Conservation (phyloP, 2,888 invertebrate genomes). For the Odontocolon sp. region DNA sequence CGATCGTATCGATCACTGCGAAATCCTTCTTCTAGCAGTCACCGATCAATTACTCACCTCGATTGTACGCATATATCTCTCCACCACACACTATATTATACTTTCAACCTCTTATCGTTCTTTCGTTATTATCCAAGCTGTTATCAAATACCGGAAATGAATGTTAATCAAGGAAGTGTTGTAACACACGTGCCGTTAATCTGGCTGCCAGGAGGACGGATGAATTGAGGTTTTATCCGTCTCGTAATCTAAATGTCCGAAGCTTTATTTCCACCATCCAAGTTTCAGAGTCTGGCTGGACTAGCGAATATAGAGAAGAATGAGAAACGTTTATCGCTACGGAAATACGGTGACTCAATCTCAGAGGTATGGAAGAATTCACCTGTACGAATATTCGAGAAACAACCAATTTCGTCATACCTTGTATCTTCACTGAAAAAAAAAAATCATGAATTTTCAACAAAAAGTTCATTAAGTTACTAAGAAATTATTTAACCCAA, state of each 20-base stretch:
- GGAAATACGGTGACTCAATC: neutral
- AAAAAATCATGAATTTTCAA: no score
- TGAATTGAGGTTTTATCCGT: constrained; percentile 25
- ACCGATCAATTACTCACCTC: no score
- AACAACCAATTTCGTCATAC: no score
- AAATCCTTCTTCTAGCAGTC: no score
- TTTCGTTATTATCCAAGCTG: neutral
- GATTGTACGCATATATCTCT: neutral
- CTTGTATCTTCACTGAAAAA: no score
- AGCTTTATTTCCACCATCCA: neutral
- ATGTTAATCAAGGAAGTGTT: constrained; percentile 40
- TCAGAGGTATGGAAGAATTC: neutral
- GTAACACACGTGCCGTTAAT: constrained; percentile 27
- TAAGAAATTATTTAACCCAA: no score
- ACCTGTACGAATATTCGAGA: neutral
- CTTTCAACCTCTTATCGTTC: neutral
- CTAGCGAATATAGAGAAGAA: neutral
- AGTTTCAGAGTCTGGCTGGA: neutral
- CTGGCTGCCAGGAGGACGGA: constrained; percentile 30
- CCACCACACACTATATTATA: neutral
- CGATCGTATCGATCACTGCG: no score
- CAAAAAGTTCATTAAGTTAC: no score
- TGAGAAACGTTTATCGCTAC: neutral
- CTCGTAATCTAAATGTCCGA: constrained; percentile 33
- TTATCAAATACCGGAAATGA: constrained; percentile 46